A percentile compares a stretch with the other conserved stretches of the same genome.
Evolutionary conservation across 2,797 vertebrate genomes (phyloP).

Genomic region (Lerista edwardsae): DNA sequence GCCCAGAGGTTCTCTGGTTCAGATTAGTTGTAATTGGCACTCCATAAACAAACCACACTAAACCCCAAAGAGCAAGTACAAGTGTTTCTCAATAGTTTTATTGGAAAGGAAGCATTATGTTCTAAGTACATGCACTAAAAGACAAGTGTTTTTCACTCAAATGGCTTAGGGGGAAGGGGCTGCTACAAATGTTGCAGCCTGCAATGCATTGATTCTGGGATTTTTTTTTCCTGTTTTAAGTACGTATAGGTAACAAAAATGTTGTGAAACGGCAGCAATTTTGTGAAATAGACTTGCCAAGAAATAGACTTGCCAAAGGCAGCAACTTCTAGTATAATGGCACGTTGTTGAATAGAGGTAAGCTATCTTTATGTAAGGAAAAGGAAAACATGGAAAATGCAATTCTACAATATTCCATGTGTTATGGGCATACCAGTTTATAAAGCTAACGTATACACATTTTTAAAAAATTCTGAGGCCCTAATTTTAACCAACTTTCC

Average conservation of each 20-base stretch:
- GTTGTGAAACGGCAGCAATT: constrained; percentile 14
- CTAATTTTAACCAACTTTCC: no score
- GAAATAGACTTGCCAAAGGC: constrained; percentile 14
- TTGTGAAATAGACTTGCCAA: constrained; percentile 28
- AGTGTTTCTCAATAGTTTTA: background rate
- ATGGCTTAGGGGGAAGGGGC: background rate
- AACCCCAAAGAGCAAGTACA: background rate
- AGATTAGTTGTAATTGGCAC: background rate
- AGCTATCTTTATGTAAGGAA: constrained; percentile 34
- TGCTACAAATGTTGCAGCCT: constrained; percentile 6
- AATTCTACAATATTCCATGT: background rate
- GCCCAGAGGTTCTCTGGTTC: background rate
- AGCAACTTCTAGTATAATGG: background rate
- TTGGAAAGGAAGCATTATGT: constrained; percentile 6
- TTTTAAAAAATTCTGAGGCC: no score
- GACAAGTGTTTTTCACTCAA: background rate
- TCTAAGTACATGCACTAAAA: background rate
- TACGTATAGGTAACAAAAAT: background rate
- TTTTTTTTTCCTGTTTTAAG: constrained; percentile 32
- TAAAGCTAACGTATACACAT: constrained; percentile 3
- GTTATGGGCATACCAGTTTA: background rate
- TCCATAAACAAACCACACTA: background rate
- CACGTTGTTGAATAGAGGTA: constrained; percentile 16
- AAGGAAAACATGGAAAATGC: background rate
- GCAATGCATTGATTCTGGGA: background rate